Percentiles rank a stretch among this genome's conserved stretches.
Evolutionary conservation across 2,797 vertebrate species (phyloP).

Genomic region (Manis javanica): DNA sequence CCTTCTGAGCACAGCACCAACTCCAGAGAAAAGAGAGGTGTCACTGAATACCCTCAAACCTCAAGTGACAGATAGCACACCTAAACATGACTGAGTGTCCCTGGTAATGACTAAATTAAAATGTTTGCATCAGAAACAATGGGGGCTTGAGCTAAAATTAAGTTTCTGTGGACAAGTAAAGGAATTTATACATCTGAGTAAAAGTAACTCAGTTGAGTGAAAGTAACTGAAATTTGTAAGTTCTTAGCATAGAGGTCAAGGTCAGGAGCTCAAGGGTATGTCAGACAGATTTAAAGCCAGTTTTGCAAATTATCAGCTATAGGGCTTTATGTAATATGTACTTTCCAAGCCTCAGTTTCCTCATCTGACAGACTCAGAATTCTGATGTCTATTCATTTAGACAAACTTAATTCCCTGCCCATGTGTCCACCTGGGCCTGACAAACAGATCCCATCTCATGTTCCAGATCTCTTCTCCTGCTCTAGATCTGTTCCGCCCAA

Average conservation of each 20-base stretch:
- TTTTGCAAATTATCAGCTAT: neutral
- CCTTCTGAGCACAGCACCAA: neutral
- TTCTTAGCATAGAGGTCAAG: neutral
- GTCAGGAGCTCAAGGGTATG: neutral
- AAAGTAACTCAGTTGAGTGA: neutral
- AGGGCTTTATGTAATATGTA: accelerated
- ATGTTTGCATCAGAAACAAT: neutral
- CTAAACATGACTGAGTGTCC: neutral
- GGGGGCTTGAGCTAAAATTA: neutral
- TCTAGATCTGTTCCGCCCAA: neutral
- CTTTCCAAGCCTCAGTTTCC: neutral
- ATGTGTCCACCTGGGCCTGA: neutral
- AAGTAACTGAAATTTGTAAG: neutral
- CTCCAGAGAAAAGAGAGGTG: neutral
- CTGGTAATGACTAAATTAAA: neutral
- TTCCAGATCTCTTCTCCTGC: neutral
- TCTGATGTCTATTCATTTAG: neutral
- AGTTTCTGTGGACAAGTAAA: neutral
- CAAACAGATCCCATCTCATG: neutral
- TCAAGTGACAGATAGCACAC: neutral
- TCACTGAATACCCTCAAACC: neutral
- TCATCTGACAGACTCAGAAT: neutral
- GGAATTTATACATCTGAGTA: neutral
- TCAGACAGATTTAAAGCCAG: neutral
- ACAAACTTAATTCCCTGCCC: neutral